A percentile compares a stretch with the other conserved stretches of the same genome.
Conservation (phyloP, 2,888 invertebrate species). For the Trachelus stipa region DNA sequence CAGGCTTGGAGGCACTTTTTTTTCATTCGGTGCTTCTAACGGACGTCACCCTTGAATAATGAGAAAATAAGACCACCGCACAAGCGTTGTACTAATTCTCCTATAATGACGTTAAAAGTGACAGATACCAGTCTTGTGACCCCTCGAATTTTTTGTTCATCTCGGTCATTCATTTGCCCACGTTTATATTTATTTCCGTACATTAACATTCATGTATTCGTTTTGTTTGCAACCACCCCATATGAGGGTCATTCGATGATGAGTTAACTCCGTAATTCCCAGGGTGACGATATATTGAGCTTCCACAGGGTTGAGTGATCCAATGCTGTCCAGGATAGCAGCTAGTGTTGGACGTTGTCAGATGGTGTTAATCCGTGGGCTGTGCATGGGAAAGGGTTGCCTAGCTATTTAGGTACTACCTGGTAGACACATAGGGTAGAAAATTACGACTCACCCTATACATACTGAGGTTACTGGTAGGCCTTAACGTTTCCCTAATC, state of each 20-base stretch:
- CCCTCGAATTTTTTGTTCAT: no score
- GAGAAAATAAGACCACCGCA: constrained; percentile 49
- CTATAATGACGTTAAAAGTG: constrained; percentile 29
- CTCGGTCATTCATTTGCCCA: no score
- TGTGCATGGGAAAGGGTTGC: constrained; percentile 12
- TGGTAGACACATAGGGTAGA: constrained; percentile 26
- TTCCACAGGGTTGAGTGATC: no score
- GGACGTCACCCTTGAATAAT: constrained; percentile 54
- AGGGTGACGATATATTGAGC: no score
- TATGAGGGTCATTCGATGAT: no score
- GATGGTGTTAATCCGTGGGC: constrained; percentile 30
- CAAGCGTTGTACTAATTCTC: not conserved
- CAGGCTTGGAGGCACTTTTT: constrained; percentile 31
- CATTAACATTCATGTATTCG: no score
- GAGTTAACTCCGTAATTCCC: no score
- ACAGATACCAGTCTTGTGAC: constrained; percentile 14
- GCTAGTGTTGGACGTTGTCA: not conserved
- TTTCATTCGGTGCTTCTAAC: constrained; percentile 36
- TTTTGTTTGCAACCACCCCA: no score
- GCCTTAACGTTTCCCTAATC: constrained; percentile 40
- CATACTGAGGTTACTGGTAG: constrained; percentile 34
- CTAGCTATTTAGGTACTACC: not conserved
- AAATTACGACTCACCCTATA: constrained; percentile 46
- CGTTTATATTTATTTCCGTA: no score
- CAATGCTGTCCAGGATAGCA: not conserved